These are phyloP conservation scores for Hucho hucho DNA, from an alignment of 2,113 vertebrate genomes.

Conservation along the genomic window DNA sequence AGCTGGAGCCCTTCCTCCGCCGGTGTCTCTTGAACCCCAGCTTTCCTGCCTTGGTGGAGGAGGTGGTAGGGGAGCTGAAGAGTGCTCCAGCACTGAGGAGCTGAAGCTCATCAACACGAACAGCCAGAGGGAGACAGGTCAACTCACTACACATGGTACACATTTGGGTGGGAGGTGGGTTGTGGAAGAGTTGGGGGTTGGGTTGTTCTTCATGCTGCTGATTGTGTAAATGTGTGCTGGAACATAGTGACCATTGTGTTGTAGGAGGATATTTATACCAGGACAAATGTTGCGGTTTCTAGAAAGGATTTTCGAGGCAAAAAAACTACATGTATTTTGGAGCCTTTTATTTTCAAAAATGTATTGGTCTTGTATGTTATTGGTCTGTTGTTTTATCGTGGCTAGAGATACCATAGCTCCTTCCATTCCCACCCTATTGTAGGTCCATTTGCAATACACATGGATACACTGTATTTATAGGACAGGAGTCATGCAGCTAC, in stretches of 20 bases:
- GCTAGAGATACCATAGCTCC: conserved; percentile 74
- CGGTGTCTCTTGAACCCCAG: conserved; percentile 85
- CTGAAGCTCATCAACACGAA: conserved; percentile 24
- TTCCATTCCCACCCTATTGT: conserved; percentile 64
- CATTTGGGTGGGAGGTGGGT: conserved; percentile 16
- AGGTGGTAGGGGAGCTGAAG: conserved; percentile 82
- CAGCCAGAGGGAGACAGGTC: conserved; percentile 40
- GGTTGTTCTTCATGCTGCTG: conserved; percentile 25
- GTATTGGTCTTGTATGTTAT: conserved; percentile 87
- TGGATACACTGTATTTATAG: conserved; percentile 85
- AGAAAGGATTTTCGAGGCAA: conserved; percentile 40
- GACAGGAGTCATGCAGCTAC: conserved; percentile 91
- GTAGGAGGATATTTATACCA: conserved; percentile 16
- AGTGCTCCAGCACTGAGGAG: conserved; percentile 69
- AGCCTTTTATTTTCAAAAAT: conserved; percentile 86
- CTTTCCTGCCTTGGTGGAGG: conserved; percentile 88
- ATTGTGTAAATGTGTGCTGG: conserved; percentile 19
- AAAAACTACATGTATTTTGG: conserved; percentile 45
- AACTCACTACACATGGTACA: conserved; percentile 26
- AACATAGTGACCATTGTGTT: neutral
- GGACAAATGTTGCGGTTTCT: neutral
- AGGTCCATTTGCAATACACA: conserved; percentile 85
- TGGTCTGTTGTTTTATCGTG: conserved; percentile 90
- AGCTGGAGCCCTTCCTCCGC: conserved; percentile 79
- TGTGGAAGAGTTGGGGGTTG: conserved; percentile 12